Conservation (phyloP, 2,888 invertebrate genomes). For the Pedicia rivosa region DNA sequence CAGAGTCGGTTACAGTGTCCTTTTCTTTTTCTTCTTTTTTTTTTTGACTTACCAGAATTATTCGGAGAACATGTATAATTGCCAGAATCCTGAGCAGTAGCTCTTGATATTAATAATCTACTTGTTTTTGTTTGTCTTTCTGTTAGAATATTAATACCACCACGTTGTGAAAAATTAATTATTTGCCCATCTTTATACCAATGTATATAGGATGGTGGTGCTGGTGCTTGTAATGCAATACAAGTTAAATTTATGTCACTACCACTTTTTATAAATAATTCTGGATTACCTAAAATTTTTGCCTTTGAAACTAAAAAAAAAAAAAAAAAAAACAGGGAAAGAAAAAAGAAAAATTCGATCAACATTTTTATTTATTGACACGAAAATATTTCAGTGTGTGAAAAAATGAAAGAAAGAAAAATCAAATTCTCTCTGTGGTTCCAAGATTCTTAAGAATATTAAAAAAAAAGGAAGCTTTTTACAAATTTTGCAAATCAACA, state of each 20-base stretch:
- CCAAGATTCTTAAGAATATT: too few relatives aligned
- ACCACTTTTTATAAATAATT: slow-evolving; percentile 75
- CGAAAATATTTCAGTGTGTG: too few relatives aligned
- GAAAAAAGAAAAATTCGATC: too few relatives aligned
- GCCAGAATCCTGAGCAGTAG: slow-evolving; percentile 68
- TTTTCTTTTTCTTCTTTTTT: too few relatives aligned
- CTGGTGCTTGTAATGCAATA: slow-evolving; percentile 56
- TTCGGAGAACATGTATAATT: slow-evolving; percentile 84
- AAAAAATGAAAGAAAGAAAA: too few relatives aligned
- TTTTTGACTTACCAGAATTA: slow-evolving; percentile 57
- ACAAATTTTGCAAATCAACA: too few relatives aligned
- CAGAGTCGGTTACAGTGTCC: too few relatives aligned
- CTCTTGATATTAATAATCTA: slow-evolving; percentile 70
- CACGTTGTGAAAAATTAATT: slow-evolving; percentile 71
- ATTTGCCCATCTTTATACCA: slow-evolving; percentile 74
- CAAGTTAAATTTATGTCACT: slow-evolving; percentile 87
- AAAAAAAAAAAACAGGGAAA: slow-evolving; percentile 2
- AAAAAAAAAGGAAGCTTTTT: too few relatives aligned
- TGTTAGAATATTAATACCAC: slow-evolving; percentile 74
- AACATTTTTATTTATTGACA: too few relatives aligned
- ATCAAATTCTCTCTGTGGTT: too few relatives aligned
- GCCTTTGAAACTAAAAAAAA: slow-evolving; percentile 65
- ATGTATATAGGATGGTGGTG: slow-evolving; percentile 53
- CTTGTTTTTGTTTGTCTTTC: slow-evolving; percentile 75
- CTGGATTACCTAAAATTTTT: slow-evolving; percentile 70